Evolutionary conservation across 2,888 invertebrate genomes (phyloP).

Genomic region (Leptinotarsa tumamoca): DNA sequence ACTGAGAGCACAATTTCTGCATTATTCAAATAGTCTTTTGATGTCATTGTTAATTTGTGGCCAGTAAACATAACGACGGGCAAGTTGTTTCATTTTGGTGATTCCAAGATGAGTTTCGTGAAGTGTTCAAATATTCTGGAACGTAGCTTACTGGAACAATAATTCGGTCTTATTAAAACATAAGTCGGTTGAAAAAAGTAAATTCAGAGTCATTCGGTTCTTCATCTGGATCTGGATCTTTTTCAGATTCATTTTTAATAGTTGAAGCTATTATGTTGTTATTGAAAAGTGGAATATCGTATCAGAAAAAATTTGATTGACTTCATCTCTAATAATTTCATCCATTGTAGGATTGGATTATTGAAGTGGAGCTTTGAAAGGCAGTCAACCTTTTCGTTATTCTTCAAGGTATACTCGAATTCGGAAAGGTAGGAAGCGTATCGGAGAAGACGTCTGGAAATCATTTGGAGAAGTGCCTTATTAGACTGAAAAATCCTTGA

Average conservation of each 20-base stretch:
- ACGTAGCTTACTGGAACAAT: neutral
- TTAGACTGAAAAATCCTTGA: neutral
- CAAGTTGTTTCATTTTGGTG: neutral
- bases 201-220: too few species aligned
- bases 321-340: neutral
- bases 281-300: neutral
- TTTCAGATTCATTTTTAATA: neutral
- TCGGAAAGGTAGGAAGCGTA: neutral
- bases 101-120: conserved; percentile 1
- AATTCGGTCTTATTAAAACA: neutral
- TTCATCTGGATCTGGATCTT: neutral
- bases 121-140: neutral
- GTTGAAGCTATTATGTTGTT: neutral
- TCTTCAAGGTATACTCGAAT: neutral
- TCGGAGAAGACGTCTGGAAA: neutral
- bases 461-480: neutral
- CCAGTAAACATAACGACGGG: conserved; percentile 1
- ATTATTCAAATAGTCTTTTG: neutral
- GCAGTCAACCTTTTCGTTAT: too few species aligned
- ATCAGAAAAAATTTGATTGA: neutral
- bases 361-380: too few species aligned
- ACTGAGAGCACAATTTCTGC: neutral
- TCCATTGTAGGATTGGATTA: too few species aligned
- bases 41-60: neutral
- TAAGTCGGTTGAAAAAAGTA: neutral